phyloP scores from a whole-genome alignment of 2,113 vertebrate species.

The Asarcornis scutulata region DNA sequence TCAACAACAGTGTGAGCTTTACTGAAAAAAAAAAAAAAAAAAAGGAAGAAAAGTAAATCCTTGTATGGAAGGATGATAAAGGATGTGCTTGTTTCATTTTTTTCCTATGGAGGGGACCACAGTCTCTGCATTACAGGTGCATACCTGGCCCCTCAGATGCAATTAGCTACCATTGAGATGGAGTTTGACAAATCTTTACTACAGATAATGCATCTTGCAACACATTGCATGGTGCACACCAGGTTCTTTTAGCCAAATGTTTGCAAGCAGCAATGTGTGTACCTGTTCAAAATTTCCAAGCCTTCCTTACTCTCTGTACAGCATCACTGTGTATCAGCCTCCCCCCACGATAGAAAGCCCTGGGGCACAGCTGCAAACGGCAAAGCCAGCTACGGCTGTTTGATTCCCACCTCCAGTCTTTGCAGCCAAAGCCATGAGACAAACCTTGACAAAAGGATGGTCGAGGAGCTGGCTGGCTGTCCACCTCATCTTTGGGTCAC shows the following conservation, averaged over 20 bases:
- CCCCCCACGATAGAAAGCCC: not conserved
- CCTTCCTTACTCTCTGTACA: not conserved
- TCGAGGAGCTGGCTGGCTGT: slow-evolving; percentile 96
- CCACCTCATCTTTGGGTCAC: slow-evolving; percentile 94
- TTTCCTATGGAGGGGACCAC: not conserved
- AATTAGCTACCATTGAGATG: not conserved
- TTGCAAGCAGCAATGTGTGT: not conserved
- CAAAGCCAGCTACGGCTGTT: not conserved
- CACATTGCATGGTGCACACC: not conserved
- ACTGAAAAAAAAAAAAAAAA: no score
- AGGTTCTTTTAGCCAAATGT: not conserved
- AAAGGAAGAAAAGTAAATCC: not conserved
- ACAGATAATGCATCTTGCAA: not conserved
- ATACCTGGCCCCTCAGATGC: not conserved
- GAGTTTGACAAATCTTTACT: not conserved
- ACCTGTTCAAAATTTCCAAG: not conserved
- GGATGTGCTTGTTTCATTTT: not conserved
- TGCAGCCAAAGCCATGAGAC: not conserved
- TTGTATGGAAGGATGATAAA: not conserved
- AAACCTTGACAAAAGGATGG: slow-evolving; percentile 97
- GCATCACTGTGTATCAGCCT: not conserved
- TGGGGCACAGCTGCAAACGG: not conserved
- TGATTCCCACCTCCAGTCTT: not conserved
- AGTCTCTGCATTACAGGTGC: not conserved
- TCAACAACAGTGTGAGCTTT: not conserved